A percentile compares a stretch with the other conserved stretches of the same genome.
Evolutionary conservation across 2,113 vertebrate species (phyloP).

Genomic region (Cyanoliseus patagonus): DNA sequence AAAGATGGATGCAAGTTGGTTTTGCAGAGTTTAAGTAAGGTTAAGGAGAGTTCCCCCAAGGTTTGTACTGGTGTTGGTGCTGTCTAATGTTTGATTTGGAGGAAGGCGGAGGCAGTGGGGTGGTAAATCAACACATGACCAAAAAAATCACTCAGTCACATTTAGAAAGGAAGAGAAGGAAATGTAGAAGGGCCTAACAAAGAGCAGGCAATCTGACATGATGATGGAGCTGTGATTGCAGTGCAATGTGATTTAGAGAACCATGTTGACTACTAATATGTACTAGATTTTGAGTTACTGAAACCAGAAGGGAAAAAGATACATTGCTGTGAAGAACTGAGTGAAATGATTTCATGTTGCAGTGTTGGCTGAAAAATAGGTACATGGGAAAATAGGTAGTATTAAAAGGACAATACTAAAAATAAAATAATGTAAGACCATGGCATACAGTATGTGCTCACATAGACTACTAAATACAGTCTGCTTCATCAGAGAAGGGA

Average conservation of each 20-base stretch:
- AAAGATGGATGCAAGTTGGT: constrained; percentile 23
- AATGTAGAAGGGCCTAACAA: neutral
- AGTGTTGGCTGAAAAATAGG: neutral
- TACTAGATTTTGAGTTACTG: neutral
- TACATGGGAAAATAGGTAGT: neutral
- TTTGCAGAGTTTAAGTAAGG: constrained; percentile 21
- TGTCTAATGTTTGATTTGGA: constrained; percentile 46
- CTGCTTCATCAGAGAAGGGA: neutral
- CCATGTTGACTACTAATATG: neutral
- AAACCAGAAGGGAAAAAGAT: neutral
- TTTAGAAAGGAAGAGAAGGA: neutral
- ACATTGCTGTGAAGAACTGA: neutral
- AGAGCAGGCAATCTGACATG: neutral
- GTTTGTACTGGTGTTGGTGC: neutral
- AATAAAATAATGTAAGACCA: neutral
- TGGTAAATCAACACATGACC: constrained; percentile 24
- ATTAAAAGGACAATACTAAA: neutral
- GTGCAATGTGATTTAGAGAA: neutral
- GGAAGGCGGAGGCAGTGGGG: neutral
- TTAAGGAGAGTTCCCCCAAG: neutral
- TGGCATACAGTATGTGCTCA: neutral
- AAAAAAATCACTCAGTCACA: neutral
- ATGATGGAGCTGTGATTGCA: neutral
- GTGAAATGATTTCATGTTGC: neutral
- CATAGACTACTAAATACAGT: neutral